These are phyloP conservation scores for Mola mola DNA, from an alignment of 2,113 vertebrate species.

Conservation along the genomic window DNA sequence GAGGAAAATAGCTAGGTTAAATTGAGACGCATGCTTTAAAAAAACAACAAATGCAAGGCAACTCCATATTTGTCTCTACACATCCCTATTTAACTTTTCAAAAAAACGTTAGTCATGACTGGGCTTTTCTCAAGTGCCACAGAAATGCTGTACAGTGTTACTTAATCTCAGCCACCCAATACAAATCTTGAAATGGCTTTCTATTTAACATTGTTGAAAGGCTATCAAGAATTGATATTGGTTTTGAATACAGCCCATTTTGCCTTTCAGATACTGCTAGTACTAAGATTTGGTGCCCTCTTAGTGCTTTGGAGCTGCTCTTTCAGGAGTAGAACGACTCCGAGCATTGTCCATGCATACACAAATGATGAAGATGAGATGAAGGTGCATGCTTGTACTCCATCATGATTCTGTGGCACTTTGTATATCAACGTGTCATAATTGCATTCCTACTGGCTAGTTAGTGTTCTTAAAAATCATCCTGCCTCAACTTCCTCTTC, in stretches of 20 bases:
- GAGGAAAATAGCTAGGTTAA: conserved; percentile 25
- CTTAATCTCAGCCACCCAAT: conserved; percentile 12
- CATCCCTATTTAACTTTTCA: conserved; percentile 17
- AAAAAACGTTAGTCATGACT: conserved; percentile 5
- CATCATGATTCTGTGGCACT: neutral
- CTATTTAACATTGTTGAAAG: conserved; percentile 44
- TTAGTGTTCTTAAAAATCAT: no score
- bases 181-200: conserved; percentile 21
- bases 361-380: no score
- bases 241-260: conserved; percentile 50
- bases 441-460: conserved; percentile 23
- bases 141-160: conserved; percentile 5
- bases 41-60: conserved; percentile 8
- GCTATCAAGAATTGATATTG: conserved; percentile 29
- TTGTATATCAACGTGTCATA: conserved; percentile 13
- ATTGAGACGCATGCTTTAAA: conserved; percentile 7
- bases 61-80: conserved; percentile 16
- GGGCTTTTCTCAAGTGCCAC: conserved; percentile 11
- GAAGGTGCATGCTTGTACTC: no score
- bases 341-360: conserved; percentile 32
- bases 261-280: conserved; percentile 28
- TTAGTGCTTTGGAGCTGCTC: conserved; percentile 29
- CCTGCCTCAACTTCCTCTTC: no score
- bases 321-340: conserved; percentile 43
- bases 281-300: conserved; percentile 32